phyloP scores from a whole-genome alignment of 1,140 invertebrate species.

The Magallana angulata region DNA sequence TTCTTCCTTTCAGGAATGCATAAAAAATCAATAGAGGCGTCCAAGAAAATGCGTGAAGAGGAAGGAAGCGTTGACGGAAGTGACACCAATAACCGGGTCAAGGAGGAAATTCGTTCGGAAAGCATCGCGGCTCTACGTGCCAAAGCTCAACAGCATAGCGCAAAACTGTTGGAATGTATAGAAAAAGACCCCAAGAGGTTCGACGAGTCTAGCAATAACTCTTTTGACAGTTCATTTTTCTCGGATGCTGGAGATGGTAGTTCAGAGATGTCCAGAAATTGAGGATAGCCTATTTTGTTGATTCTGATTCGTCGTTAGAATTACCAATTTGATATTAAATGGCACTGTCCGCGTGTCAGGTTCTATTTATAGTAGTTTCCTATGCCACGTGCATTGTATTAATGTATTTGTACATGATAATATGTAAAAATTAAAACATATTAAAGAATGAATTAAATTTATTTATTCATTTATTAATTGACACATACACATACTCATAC shows the following conservation, averaged over 20 bases:
- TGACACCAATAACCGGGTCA: constrained; percentile 62
- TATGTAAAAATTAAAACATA: neutral
- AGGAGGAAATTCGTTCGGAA: constrained; percentile 79
- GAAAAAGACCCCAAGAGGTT: constrained; percentile 31
- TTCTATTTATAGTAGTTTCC: constrained; percentile 2
- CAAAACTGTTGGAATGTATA: constrained; percentile 75
- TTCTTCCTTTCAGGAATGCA: constrained; percentile 92
- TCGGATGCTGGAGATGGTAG: constrained; percentile 48
- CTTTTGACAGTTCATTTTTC: constrained; percentile 59
- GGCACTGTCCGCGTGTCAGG: neutral
- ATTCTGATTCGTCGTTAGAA: neutral
- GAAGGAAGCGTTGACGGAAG: constrained; percentile 59
- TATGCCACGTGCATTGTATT: neutral
- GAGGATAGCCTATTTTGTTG: neutral
- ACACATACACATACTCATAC: too few species aligned
- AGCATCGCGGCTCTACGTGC: constrained; percentile 94
- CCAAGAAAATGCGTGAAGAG: constrained; percentile 90
- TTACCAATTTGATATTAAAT: constrained; percentile 26
- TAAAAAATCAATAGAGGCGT: constrained; percentile 97
- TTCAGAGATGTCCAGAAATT: constrained; percentile 26
- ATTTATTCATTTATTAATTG: too few species aligned
- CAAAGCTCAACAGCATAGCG: constrained; percentile 95
- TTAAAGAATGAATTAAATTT: too few species aligned
- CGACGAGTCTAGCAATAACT: constrained; percentile 49
- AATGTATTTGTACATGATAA: neutral